Base-by-base conservation (phyloP, 2,888 invertebrate species). In the Lithophane leautieri region DNA sequence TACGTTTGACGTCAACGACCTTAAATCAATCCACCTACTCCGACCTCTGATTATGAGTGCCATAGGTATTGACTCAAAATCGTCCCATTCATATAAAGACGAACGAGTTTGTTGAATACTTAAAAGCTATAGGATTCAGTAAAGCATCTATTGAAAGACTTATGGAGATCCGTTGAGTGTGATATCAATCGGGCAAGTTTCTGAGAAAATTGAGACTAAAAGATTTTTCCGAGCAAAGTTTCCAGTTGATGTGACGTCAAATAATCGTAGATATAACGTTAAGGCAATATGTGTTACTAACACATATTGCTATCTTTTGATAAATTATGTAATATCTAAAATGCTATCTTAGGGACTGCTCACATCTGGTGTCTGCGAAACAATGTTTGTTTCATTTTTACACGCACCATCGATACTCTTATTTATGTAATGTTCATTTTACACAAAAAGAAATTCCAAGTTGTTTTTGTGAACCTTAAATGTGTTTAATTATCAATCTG, bases 131-230 rank as follows among this genome's bases (percentile, higher is more conserved):
- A 25, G 52, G 60, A 60, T 50, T 63, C 42, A 25, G 60, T 25
- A 44, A 69, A 80, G 34, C 42, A 60, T 74, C 69, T 4, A n/a
- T 16, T n/a, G 66, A 60, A 63, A 70, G n/a, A 42, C 58, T 11
- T 54, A n/a, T n/a, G 19, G 19, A 52, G 44, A 56, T 68, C 42
- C 28, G 19, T 11, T 25, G 25, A 44, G 14, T 56, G 25, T 50
- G 61, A 70, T 71, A 71, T 62, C 44, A 70, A 73, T 68, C 47
- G 50, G 9, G 16, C 22, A 44, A 22, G 22, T 47, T 65, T 75
- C 58, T 8, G 22, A 22, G 44, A 75, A 67, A 70, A 44, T 44
- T 8, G 28, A 56, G 19, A 28, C n/a, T 54, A 74, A 16, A 60
- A 44, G 12, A 42, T 70, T 25, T 66, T 63, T 68, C 19, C 25